phyloP scores from a whole-genome alignment of 2,797 vertebrate genomes.

The Ara ararauna region DNA sequence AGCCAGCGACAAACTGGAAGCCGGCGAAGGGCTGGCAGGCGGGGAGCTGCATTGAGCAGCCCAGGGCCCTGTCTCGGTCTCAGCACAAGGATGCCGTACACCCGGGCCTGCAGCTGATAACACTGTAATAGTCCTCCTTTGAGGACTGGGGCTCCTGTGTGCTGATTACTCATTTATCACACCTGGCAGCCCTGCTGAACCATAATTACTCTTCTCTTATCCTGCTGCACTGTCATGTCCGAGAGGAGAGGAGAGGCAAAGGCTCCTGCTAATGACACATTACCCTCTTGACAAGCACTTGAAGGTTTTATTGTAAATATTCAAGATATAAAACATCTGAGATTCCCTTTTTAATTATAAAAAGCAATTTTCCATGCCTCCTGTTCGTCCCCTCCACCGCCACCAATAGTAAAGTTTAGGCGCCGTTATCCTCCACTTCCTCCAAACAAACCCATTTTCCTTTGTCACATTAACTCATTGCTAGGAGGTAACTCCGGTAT shows the following conservation, averaged over 20 bases:
- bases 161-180: slow-evolving; percentile 99
- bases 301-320: slow-evolving; percentile 87
- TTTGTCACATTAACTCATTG: slow-evolving; percentile 77
- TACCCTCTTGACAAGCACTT: slow-evolving; percentile 84
- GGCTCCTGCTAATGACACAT: slow-evolving; percentile 84
- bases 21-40: slow-evolving; percentile 57
- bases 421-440: slow-evolving; percentile 69
- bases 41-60: slow-evolving; percentile 76
- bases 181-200: slow-evolving; percentile 99
- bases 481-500: slow-evolving; percentile 73
- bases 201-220: slow-evolving; percentile 99
- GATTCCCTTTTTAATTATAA: slow-evolving; percentile 88
- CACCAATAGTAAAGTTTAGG: slow-evolving; percentile 76
- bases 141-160: slow-evolving; percentile 91
- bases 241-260: slow-evolving; percentile 84
- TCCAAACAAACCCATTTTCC: slow-evolving; percentile 69
- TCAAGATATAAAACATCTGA: slow-evolving; percentile 86
- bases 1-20: slow-evolving; percentile 39
- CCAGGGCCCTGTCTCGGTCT: slow-evolving; percentile 86
- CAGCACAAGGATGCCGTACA: slow-evolving; percentile 73
- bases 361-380: slow-evolving; percentile 83
- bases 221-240: slow-evolving; percentile 97
- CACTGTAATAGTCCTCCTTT: slow-evolving; percentile 98
- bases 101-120: slow-evolving; percentile 95
- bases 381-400: background rate